phyloP scores from a whole-genome alignment of 2,113 vertebrate genomes.

The Tachycineta bicolor region DNA sequence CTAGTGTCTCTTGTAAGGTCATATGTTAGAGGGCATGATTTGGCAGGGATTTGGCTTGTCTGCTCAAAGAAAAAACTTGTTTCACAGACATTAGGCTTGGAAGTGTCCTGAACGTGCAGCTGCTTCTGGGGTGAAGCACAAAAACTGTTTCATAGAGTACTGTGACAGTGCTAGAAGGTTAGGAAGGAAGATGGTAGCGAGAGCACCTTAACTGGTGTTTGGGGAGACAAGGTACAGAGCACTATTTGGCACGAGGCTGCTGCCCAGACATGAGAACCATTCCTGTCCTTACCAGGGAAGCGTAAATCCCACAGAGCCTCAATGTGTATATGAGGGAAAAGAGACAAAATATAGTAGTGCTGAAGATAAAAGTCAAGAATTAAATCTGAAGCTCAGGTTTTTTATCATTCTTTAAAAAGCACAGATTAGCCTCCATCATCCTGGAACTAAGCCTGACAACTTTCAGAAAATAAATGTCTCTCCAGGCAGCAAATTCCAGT shows the following conservation, averaged over 20 bases:
- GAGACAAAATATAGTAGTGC: neutral
- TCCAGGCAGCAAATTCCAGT: slow-evolving; percentile 22
- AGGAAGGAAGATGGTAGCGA: neutral
- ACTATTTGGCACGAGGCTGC: neutral
- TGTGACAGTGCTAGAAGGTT: neutral
- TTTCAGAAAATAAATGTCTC: neutral
- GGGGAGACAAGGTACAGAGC: neutral
- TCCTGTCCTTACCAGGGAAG: neutral
- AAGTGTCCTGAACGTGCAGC: neutral
- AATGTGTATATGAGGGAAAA: neutral
- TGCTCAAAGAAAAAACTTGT: neutral
- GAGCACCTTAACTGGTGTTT: neutral
- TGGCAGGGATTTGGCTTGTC: neutral
- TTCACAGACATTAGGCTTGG: neutral
- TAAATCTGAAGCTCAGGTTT: neutral
- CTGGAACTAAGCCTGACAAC: slow-evolving; percentile 17
- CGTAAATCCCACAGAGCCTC: neutral
- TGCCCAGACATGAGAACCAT: neutral
- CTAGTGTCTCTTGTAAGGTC: neutral
- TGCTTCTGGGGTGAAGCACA: neutral
- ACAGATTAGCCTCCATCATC: neutral
- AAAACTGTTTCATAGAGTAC: neutral
- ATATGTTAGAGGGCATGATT: neutral
- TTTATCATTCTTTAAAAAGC: neutral
- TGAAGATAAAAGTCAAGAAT: neutral